A percentile compares a stretch with the other conserved stretches of the same genome.
Evolutionary conservation across 92 coral and sea anemone species (phyloP).

Genomic region (Phenganax subtilis): DNA sequence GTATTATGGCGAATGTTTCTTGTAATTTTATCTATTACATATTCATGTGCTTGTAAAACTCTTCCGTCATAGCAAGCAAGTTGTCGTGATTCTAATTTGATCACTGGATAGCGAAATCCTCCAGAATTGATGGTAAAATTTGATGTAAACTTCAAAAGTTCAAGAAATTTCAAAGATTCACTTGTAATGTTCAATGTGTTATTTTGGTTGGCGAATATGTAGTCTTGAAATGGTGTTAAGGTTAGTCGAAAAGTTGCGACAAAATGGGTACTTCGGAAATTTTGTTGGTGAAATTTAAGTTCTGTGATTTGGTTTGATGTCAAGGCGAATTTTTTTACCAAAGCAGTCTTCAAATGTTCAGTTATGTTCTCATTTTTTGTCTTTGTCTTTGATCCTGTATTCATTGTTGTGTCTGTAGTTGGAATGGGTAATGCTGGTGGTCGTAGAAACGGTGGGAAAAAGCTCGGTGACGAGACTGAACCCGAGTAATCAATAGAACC

Average conservation of each 20-base stretch:
- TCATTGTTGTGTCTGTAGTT: too few relatives aligned
- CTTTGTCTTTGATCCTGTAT: too few relatives aligned
- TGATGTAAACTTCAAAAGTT: background rate
- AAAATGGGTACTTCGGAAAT: background rate
- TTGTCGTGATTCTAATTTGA: background rate
- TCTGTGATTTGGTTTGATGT: background rate
- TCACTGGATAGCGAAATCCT: background rate
- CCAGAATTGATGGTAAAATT: background rate
- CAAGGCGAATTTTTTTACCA: background rate
- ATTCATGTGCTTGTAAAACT: background rate
- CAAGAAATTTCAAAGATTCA: conserved; percentile 2
- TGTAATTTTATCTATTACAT: background rate
- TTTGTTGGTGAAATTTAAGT: conserved; percentile 5
- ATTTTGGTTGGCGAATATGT: background rate
- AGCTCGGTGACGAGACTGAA: too few relatives aligned
- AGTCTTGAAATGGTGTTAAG: conserved; percentile 5
- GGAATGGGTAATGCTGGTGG: too few relatives aligned
- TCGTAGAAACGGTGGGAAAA: too few relatives aligned
- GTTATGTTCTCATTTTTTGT: background rate
- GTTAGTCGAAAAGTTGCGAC: conserved; percentile 14
- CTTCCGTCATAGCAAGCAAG: conserved; percentile 11
- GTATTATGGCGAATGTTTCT: background rate
- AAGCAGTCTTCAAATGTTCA: background rate
- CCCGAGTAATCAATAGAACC: too few relatives aligned
- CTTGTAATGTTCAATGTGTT: background rate